These are phyloP conservation scores for Ceyx cyanopectus DNA, from an alignment of 2,113 vertebrate species.

Conservation along the genomic window DNA sequence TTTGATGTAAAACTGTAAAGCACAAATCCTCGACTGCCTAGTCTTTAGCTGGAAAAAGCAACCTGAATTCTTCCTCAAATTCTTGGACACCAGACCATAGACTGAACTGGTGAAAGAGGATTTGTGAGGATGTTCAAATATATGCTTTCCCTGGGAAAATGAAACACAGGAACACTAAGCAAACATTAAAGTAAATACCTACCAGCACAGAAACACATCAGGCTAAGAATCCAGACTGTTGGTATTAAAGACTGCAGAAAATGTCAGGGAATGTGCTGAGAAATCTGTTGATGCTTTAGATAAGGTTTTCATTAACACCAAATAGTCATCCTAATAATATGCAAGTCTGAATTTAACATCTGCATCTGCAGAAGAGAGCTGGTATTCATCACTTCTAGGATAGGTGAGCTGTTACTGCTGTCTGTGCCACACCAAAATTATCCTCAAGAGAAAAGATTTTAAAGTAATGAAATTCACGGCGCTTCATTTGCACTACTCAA, in stretches of 20 bases:
- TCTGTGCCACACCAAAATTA: neutral
- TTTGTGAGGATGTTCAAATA: constrained; percentile 26
- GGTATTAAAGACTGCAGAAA: neutral
- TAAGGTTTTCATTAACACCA: neutral
- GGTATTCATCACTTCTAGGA: neutral
- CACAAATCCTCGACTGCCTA: neutral
- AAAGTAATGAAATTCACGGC: neutral
- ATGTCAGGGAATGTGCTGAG: neutral
- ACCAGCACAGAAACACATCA: constrained; percentile 3
- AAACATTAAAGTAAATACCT: constrained; percentile 63
- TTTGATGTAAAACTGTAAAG: neutral
- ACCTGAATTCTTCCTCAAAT: neutral
- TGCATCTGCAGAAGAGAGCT: neutral
- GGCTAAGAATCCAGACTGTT: neutral
- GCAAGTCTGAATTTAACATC: neutral
- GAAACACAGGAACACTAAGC: constrained; percentile 34
- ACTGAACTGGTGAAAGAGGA: neutral
- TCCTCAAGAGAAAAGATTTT: neutral
- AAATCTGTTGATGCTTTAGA: neutral
- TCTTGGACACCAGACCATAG: neutral
- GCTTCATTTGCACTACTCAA: neutral
- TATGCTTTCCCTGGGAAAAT: constrained; percentile 28
- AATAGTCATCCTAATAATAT: neutral
- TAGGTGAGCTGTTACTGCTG: neutral
- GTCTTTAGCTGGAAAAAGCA: neutral